Percentiles rank a stretch among this genome's conserved stretches.
phyloP scores from a whole-genome alignment of 2,113 vertebrate genomes.

The Thalassarche chlororhynchos region DNA sequence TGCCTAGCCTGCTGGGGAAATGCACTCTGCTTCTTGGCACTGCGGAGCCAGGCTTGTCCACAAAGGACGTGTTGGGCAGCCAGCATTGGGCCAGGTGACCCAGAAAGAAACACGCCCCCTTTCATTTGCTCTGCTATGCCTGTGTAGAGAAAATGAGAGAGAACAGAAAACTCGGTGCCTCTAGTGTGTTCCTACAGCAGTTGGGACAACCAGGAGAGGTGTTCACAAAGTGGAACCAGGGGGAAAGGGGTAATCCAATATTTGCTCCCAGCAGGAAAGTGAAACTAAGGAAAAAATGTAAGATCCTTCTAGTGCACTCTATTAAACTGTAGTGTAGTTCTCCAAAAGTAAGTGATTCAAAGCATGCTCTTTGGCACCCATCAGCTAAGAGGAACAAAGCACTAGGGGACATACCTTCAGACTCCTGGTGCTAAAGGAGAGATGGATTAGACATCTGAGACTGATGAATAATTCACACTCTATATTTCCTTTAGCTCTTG shows the following conservation, averaged over 20 bases:
- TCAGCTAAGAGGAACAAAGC: not conserved
- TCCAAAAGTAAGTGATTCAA: not conserved
- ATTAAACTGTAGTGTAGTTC: not conserved
- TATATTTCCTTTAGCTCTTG: not conserved
- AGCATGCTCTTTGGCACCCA: not conserved
- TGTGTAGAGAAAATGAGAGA: not conserved
- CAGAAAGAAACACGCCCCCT: not conserved
- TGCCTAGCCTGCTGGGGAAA: not conserved
- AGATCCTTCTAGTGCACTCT: not conserved
- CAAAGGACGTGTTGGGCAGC: not conserved
- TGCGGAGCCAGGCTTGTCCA: not conserved
- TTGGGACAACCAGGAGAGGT: not conserved
- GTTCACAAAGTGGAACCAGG: not conserved
- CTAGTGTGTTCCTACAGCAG: not conserved
- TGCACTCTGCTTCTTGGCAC: not conserved
- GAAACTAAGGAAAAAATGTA: not conserved
- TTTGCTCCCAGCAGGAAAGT: not conserved
- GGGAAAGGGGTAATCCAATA: not conserved
- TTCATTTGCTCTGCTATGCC: not conserved
- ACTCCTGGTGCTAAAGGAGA: not conserved
- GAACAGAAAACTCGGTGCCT: not conserved
- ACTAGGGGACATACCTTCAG: not conserved
- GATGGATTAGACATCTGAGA: not conserved
- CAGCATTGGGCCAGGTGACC: not conserved
- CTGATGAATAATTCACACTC: not conserved